Evolutionary conservation across 2,113 vertebrate species (phyloP).

Genomic region (Heterochromis multidens): DNA sequence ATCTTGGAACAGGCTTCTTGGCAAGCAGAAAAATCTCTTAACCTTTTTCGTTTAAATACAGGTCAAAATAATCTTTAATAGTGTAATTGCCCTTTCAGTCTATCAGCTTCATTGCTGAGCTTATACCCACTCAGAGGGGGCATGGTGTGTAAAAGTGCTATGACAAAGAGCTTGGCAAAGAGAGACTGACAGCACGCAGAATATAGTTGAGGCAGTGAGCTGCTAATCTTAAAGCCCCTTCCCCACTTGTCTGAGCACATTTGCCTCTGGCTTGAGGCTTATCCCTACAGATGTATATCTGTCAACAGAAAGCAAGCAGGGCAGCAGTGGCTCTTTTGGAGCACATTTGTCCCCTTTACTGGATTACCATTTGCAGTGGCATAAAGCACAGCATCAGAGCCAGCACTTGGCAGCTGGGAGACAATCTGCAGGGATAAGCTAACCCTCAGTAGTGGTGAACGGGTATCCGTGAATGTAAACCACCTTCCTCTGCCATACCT

Average conservation of each 20-base stretch:
- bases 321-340: conserved; percentile 41
- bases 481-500: conserved; percentile 56
- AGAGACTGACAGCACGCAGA: conserved; percentile 47
- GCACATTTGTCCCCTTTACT: conserved; percentile 63
- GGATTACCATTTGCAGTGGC: conserved; percentile 70
- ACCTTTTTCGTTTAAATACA: conserved; percentile 18
- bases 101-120: conserved; percentile 32
- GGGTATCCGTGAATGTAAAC: conserved; percentile 60
- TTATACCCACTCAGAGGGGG: conserved; percentile 19
- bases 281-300: conserved; percentile 73
- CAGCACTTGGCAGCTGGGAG: conserved; percentile 64
- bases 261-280: conserved; percentile 61
- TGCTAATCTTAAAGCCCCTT: conserved; percentile 68
- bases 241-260: conserved; percentile 66
- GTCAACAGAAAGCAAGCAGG: conserved; percentile 62
- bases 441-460: conserved; percentile 48
- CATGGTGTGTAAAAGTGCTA: conserved; percentile 12
- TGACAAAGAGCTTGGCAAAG: conserved; percentile 57
- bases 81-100: conserved; percentile 34
- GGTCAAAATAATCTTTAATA: conserved; percentile 41
- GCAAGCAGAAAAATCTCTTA: conserved; percentile 11
- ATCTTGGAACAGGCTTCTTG: conserved; percentile 25
- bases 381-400: conserved; percentile 52
- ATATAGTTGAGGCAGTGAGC: conserved; percentile 32
- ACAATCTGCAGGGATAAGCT: conserved; percentile 71